Evolutionary conservation across 2,113 vertebrate genomes (phyloP), one percentile per base, ranked within the genome.

Genomic region (Mellivora capensis): DNA sequence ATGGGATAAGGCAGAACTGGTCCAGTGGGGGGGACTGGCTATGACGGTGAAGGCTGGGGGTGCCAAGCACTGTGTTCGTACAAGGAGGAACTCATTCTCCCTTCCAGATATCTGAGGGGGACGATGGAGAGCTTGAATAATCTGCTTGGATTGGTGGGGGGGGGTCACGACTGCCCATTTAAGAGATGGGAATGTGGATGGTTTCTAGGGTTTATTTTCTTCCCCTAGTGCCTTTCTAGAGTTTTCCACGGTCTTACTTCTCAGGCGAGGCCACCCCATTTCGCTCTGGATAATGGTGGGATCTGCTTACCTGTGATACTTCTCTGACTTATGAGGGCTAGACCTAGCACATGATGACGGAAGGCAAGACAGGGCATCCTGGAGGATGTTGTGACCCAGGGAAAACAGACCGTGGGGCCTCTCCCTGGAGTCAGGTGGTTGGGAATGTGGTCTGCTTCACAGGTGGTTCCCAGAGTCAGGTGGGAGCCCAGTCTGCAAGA

Each of bases 181-280:
- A 87, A 49, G 15, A 67, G 20, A 37, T 4, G 15, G n/a, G 14
- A 34, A 9, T 27, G 37, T 25, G 7, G 21, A 59, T 18, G 52
- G 23, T 2, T 42, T 94, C 37, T 52, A 2, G 31, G 62, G 34
- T 37, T 23, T 13, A 20, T 31, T 42, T 91, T 52, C 59, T 21
- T 84, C 18, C 20, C 20, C 20, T 1, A 2, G 34, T 49, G 14
- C 3, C 23, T 83, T 11, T 93, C 44, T 52, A 21, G 62, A 62
- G 72, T 67, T 91, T 91, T 54, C 3, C 67, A 13, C 6, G 20
- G n/a, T 59, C 64, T 64, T 64, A 15, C 20, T 76, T 91, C 74
- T 61, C 52, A 23, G 62, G 84, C 57, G 47, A 13, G 42, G 5
- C 20, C 29, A 12, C 8, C 49, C 54, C 0, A 0, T 62, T 67